A percentile compares a stretch with the other conserved stretches of the same genome.
phyloP scores from a whole-genome alignment of 2,113 vertebrate species.

The Gnathonemus echidnorhynchus region DNA sequence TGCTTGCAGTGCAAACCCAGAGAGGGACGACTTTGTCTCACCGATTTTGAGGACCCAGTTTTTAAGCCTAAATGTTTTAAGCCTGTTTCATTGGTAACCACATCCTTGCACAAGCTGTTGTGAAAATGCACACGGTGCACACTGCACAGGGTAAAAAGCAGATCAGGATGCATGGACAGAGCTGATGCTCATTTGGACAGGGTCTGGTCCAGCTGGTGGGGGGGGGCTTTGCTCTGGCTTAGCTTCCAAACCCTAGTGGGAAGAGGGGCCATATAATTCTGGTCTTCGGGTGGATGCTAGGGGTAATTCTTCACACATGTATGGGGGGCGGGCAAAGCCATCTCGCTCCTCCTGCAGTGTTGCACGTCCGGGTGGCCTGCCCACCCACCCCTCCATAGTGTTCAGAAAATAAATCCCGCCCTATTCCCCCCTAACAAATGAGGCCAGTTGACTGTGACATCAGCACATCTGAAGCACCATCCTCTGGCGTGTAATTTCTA shows the following conservation, averaged over 20 bases:
- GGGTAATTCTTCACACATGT: constrained; percentile 35
- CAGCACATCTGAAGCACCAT: not conserved
- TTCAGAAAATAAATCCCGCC: not conserved
- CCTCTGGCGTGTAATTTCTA: not conserved
- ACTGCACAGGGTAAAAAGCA: not conserved
- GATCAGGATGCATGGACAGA: constrained; percentile 11
- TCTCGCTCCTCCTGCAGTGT: not conserved
- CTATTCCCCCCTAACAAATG: not conserved
- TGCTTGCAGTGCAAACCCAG: not conserved
- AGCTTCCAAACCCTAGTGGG: constrained; percentile 10
- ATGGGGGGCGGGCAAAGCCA: not conserved
- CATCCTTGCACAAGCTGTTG: not conserved
- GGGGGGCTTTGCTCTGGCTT: not conserved
- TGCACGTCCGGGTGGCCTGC: not conserved
- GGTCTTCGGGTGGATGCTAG: constrained; percentile 22
- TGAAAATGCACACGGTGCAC: not conserved
- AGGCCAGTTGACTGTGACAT: not conserved
- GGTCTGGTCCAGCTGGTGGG: constrained; percentile 12
- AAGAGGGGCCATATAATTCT: constrained; percentile 24
- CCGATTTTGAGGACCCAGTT: not conserved
- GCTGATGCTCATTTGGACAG: constrained; percentile 14
- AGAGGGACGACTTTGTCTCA: not conserved
- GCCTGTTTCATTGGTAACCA: not conserved
- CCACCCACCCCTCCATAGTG: not conserved
- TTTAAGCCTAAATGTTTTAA: not conserved